Evolutionary conservation across 2,113 vertebrate species (phyloP).

Genomic region (Grammomys surdaster): DNA sequence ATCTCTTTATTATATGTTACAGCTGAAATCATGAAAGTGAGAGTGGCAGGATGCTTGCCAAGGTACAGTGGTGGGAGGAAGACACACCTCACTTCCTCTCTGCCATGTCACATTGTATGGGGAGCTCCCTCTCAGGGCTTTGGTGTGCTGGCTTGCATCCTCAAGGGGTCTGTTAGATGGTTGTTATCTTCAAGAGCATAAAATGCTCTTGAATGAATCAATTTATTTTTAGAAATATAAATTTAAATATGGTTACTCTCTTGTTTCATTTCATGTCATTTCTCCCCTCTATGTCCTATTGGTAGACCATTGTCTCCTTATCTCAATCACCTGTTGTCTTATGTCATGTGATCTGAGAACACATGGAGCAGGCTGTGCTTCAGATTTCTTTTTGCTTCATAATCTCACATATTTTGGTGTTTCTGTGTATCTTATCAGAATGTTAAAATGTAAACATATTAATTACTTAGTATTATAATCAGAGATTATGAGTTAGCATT

Average conservation of each 20-base stretch:
- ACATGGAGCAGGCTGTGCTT: neutral
- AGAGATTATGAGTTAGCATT: conserved; percentile 6
- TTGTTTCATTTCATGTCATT: neutral
- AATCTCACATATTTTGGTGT: neutral
- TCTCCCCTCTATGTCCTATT: neutral
- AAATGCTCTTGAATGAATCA: neutral
- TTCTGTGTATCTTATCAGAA: neutral
- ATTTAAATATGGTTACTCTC: neutral
- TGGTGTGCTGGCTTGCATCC: too few relatives aligned
- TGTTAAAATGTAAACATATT: neutral
- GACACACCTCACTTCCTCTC: neutral
- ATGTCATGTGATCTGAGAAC: neutral
- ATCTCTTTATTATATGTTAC: conserved; percentile 14
- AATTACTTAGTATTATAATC: neutral
- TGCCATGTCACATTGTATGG: too few relatives aligned
- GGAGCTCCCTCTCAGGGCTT: neutral
- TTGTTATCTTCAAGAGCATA: neutral
- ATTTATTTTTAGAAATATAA: neutral
- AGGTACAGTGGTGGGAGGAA: neutral
- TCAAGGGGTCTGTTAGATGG: neutral
- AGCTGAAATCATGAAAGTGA: neutral
- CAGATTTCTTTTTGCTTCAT: neutral
- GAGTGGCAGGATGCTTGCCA: neutral
- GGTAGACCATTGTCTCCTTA: neutral
- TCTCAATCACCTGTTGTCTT: neutral